phyloP scores from a whole-genome alignment of 2,888 invertebrate genomes.

The Lasiommata megera region DNA sequence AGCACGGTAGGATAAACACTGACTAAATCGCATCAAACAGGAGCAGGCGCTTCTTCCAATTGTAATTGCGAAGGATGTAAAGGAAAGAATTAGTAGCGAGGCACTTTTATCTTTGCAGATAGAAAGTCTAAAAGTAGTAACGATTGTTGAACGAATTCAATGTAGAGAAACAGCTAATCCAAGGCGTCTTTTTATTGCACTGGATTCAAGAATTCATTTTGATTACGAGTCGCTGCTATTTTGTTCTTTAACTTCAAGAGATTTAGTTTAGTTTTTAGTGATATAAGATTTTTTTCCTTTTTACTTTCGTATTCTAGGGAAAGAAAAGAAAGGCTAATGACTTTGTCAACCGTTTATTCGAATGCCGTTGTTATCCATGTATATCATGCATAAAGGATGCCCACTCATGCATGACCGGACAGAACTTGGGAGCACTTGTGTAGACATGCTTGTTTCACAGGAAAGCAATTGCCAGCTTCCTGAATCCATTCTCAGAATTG shows the following conservation, averaged over 20 bases:
- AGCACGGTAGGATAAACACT: conserved; percentile 44
- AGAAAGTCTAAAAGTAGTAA: conserved; percentile 20
- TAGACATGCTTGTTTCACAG: conserved; percentile 20
- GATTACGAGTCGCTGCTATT: conserved; percentile 3
- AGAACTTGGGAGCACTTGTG: conserved; percentile 18
- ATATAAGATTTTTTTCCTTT: no score
- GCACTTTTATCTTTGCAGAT: conserved; percentile 21
- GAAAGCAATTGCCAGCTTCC: conserved; percentile 17
- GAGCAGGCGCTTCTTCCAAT: conserved; percentile 24
- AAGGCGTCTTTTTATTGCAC: conserved; percentile 1
- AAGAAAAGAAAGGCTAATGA: background rate
- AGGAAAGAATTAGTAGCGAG: conserved; percentile 21
- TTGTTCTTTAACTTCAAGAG: background rate
- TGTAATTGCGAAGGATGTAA: conserved; percentile 29
- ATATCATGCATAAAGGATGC: conserved; percentile 15
- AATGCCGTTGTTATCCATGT: background rate
- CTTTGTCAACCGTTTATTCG: background rate
- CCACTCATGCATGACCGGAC: conserved; percentile 15
- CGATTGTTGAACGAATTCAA: conserved; percentile 12
- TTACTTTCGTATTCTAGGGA: no score
- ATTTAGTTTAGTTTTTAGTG: background rate
- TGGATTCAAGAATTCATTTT: conserved; percentile 10
- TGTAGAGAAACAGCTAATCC: conserved; percentile 10
- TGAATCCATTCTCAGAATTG: conserved; percentile 17
- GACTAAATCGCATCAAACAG: conserved; percentile 30